phyloP scores from a whole-genome alignment of 2,113 vertebrate species.

The Ursus arctos region DNA sequence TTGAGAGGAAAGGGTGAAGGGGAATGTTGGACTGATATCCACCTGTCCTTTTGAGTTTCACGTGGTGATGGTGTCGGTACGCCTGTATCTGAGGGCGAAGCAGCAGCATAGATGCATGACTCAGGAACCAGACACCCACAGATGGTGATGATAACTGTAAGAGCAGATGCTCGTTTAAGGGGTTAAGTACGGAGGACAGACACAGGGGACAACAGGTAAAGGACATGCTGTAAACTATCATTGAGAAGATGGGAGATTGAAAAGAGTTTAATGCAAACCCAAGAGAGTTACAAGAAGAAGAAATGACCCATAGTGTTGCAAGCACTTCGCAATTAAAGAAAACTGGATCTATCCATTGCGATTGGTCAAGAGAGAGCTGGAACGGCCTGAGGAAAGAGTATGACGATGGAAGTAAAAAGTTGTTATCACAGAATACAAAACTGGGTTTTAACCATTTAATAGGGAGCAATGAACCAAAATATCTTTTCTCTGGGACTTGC shows the following conservation, averaged over 20 bases:
- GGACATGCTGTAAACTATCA: neutral
- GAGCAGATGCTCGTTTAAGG: neutral
- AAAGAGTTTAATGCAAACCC: neutral
- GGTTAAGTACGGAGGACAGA: neutral
- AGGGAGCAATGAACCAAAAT: neutral
- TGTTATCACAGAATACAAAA: neutral
- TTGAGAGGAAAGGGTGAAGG: neutral
- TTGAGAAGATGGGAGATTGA: neutral
- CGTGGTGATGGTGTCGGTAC: neutral
- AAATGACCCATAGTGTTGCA: neutral
- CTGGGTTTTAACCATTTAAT: neutral
- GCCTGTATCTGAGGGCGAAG: neutral
- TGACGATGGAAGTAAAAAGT: neutral
- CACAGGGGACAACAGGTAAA: neutral
- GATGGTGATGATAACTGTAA: neutral
- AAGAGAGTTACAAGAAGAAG: neutral
- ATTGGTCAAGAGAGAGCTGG: neutral
- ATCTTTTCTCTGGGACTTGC: neutral
- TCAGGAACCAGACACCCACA: neutral
- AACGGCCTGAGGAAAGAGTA: neutral
- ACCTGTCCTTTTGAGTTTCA: neutral
- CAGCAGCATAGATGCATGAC: rapidly evolving
- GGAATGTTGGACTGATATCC: rapidly evolving
- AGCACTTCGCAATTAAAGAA: neutral
- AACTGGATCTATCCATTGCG: neutral